Evolutionary conservation across 2,797 vertebrate genomes (phyloP).

Genomic region (Melanotaenia maccullochi): DNA sequence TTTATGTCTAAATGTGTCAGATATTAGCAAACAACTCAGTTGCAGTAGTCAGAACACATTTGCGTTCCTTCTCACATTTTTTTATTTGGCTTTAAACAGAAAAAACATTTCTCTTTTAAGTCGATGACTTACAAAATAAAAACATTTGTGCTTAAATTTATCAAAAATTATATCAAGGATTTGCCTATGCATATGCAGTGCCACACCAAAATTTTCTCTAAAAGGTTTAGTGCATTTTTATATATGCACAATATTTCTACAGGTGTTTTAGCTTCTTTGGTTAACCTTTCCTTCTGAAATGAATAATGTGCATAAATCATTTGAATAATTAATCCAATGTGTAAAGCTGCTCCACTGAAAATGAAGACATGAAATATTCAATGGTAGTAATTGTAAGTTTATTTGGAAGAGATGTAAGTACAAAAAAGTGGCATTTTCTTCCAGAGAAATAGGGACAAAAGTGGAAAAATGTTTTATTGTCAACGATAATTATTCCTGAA

Average conservation of each 20-base stretch:
- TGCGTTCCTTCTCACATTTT: no score
- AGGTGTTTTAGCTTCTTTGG: no score
- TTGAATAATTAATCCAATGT: not conserved
- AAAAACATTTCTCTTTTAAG: not conserved
- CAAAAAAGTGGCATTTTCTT: conserved; percentile 90
- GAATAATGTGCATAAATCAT: not conserved
- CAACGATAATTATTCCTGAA: conserved; percentile 55
- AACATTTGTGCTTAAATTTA: no score
- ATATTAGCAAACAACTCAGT: not conserved
- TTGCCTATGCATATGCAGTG: not conserved
- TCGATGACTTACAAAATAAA: not conserved
- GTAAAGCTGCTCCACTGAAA: not conserved
- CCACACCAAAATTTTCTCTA: not conserved
- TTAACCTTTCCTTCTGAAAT: no score
- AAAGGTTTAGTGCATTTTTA: no score
- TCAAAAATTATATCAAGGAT: not conserved
- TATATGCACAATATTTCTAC: not conserved
- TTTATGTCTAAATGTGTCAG: no score
- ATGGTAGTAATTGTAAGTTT: conserved; percentile 63
- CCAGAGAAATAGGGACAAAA: conserved; percentile 90
- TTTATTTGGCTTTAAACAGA: not conserved
- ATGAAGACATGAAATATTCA: conserved; percentile 15
- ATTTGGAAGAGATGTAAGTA: conserved; percentile 88
- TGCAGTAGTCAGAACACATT: not conserved
- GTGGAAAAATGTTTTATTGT: conserved; percentile 81